These are phyloP conservation scores for Jaculus jaculus DNA, from an alignment of 2,113 vertebrate genomes.

Conservation along the genomic window DNA sequence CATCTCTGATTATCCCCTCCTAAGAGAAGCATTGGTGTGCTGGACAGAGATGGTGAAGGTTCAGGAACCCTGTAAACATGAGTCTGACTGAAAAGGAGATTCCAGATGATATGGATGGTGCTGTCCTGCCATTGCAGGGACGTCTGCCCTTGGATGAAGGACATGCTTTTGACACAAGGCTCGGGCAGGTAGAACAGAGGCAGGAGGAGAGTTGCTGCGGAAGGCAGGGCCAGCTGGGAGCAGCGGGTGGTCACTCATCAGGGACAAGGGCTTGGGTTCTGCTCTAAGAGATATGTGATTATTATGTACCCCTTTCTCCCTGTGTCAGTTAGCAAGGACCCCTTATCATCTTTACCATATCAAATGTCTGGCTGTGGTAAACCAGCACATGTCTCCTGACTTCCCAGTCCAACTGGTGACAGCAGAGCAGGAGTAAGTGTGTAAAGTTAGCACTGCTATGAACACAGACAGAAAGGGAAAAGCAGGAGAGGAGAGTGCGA, in stretches of 20 bases:
- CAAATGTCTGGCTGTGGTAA: neutral
- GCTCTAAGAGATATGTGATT: neutral
- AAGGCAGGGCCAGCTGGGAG: neutral
- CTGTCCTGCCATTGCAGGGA: rapidly evolving
- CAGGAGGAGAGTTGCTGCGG: neutral
- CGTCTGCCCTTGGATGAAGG: neutral
- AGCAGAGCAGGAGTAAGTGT: neutral
- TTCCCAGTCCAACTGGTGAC: neutral
- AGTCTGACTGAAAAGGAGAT: neutral
- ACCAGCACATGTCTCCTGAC: no score
- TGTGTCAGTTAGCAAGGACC: neutral
- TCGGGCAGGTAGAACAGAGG: neutral
- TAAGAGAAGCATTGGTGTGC: rapidly evolving
- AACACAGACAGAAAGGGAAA: rapidly evolving
- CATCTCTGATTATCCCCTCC: rapidly evolving
- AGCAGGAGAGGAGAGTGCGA: neutral
- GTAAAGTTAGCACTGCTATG: no score
- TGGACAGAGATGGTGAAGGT: rapidly evolving
- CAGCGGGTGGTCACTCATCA: neutral
- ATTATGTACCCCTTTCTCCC: neutral
- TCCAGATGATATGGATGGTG: rapidly evolving
- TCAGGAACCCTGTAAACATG: no score
- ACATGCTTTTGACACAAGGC: neutral
- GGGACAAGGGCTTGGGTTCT: neutral
- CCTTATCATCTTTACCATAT: neutral